Base-by-base conservation (phyloP, 92 coral and sea anemone genomes). In the Hydrozoanthus gracilis region DNA sequence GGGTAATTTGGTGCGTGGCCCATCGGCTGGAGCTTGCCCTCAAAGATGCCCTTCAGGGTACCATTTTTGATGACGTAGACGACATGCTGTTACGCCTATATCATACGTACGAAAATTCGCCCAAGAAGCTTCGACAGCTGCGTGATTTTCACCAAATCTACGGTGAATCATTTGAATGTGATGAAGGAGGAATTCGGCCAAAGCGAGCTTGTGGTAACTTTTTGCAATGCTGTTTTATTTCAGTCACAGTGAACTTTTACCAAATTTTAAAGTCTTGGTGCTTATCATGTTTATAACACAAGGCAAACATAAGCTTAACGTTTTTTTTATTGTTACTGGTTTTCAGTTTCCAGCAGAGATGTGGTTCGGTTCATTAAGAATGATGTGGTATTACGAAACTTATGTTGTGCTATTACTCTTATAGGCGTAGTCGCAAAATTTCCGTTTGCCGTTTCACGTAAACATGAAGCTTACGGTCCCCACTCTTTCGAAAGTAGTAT, bases 1-100 rank as follows among this genome's bases (percentile, higher is more conserved):
- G 90, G 95, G 87, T 92, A 4, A 79, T 92, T 12, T 92, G 92
- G 94, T 93, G 94, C 76, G 96, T 93, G 79, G 94, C 96, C 68
- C 96, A 93, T 60, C 91, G 91, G 48, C 89, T 91, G 35, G 91
- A 91, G 89, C 96, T 93, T 9, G 73, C 96, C 52, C 83, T 93
- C 20, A 93, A 93, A 73, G 96, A 93, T 71, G 96, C 96, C 17
- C 79, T 93, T 54, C 84, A 76, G 79, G 51, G 84, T 58, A 86
- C 94, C 69, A n/a, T 76, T 69, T 93, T 91, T 89, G 92, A 91
- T 68, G 87, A 56, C 70, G 87, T 93, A 35, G 94, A 93, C 47
- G 88, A 90, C 61, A 80, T 93, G 88, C 83, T 93, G 68, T 79
- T 93, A 67, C 92, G 91, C 67, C 91, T 93, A 39, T 88, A 93